Base-by-base conservation (phyloP, 2,888 invertebrate species). In the Hypomecis punctinalis region DNA sequence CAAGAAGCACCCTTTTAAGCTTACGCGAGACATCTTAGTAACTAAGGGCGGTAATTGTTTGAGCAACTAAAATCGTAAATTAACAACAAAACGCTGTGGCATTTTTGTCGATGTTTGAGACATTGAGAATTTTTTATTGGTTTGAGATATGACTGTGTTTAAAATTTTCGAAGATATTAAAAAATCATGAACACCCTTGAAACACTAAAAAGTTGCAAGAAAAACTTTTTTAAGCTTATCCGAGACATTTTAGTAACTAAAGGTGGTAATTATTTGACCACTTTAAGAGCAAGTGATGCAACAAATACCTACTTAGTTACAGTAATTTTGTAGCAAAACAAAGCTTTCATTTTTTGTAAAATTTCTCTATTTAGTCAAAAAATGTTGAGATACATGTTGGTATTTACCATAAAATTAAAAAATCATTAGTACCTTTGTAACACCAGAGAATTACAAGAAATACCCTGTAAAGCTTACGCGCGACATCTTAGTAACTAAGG, bases 21-120 rank as follows among this genome's bases (percentile, higher is more conserved):
- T 57, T 65, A 65, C 65, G 33, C 13, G 55, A 46, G 39, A 67
- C 69, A 67, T 72, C 72, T 71, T 68, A 67, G 69, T 70, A 69
- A 40, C 37, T n/a, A 36, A 37, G 45, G 10, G 6, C 7, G 5
- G 7, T 55, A 45, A 46, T 46, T 45, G 13, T 9, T 56, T n/a
- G 5, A n/a, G 6, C 46, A 39, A 0, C 47, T 40, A 52, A 52
- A 42, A 40, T 40, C 10, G 0, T 40, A 4, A 9, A 8, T 0
- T 9, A 40, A 40, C 8, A 40, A 40, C 6, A 40, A 7, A 7
- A 40, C 5, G 9, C 7, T 4, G 10, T 40, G 8, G 5, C 40
- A 10, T 9, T 40, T 40, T n/a, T n/a, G n/a, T n/a, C n/a, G n/a
- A n/a, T n/a, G n/a, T n/a, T n/a, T n/a, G n/a, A n/a, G n/a, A n/a